A percentile compares a stretch with the other conserved stretches of the same genome.
phyloP scores from a whole-genome alignment of 2,888 invertebrate species.

The Apeira syringaria region DNA sequence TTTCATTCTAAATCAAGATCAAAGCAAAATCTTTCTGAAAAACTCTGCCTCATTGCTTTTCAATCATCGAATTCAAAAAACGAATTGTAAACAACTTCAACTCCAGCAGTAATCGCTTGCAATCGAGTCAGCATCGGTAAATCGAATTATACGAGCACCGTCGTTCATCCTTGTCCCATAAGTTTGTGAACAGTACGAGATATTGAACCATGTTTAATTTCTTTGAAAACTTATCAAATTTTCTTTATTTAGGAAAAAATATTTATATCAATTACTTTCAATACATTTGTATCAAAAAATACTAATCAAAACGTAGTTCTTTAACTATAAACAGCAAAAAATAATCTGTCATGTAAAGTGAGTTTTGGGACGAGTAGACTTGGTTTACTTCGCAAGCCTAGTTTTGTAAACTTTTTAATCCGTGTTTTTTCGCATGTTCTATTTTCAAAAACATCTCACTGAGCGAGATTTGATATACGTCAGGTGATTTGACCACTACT shows the following conservation, averaged over 20 bases:
- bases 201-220: too few species aligned
- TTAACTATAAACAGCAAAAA: neutral
- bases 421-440: constrained; percentile 6
- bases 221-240: too few species aligned
- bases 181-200: neutral
- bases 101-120: constrained; percentile 51
- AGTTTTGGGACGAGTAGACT: constrained; percentile 10
- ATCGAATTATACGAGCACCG: constrained; percentile 42
- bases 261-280: too few species aligned
- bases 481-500: neutral
- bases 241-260: too few species aligned
- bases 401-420: constrained; percentile 11
- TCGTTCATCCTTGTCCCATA: constrained; percentile 23
- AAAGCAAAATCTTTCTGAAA: constrained; percentile 19
- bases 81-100: constrained; percentile 48
- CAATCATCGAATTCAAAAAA: constrained; percentile 45
- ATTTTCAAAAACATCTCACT: constrained; percentile 13
- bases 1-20: constrained; percentile 7
- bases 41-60: constrained; percentile 39
- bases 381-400: constrained; percentile 7
- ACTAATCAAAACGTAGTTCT: too few species aligned
- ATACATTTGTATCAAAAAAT: too few species aligned
- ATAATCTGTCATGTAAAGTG: constrained; percentile 4
- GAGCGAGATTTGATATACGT: neutral
- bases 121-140: constrained; percentile 56